Evolutionary conservation across 2,888 invertebrate genomes (phyloP).

Genomic region (Drosophila percnosoma): DNA sequence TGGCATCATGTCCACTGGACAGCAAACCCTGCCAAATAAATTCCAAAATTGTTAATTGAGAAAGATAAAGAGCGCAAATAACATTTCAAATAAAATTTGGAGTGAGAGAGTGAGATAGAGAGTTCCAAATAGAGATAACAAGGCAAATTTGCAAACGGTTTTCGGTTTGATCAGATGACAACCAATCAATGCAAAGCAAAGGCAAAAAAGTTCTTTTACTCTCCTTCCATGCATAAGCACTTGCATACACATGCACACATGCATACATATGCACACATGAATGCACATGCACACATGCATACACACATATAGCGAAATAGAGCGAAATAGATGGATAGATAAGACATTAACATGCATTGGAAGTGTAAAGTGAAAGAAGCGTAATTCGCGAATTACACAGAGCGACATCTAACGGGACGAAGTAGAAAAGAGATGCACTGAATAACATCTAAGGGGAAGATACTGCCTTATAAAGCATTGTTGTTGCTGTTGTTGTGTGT

Average conservation of each 20-base stretch:
- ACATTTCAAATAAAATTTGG: neutral
- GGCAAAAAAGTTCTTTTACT: neutral
- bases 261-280: neutral
- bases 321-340: neutral
- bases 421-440: neutral
- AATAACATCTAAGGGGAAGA: neutral
- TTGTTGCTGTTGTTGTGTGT: no score
- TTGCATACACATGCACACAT: neutral
- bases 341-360: neutral
- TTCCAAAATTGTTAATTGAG: neutral
- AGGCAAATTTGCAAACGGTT: neutral
- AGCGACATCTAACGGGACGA: neutral
- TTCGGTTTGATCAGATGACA: neutral
- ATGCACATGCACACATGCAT: neutral
- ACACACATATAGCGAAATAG: neutral
- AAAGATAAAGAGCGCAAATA: neutral
- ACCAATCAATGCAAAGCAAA: neutral
- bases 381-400: neutral
- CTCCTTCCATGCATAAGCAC: neutral
- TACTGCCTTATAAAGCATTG: neutral
- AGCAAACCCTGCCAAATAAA: conserved; percentile 87
- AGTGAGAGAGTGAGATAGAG: neutral
- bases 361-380: neutral
- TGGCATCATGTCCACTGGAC: conserved; percentile 89
- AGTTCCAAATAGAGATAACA: neutral